Base-by-base conservation (phyloP, 2,797 vertebrate genomes). In the Takifugu rubripes region DNA sequence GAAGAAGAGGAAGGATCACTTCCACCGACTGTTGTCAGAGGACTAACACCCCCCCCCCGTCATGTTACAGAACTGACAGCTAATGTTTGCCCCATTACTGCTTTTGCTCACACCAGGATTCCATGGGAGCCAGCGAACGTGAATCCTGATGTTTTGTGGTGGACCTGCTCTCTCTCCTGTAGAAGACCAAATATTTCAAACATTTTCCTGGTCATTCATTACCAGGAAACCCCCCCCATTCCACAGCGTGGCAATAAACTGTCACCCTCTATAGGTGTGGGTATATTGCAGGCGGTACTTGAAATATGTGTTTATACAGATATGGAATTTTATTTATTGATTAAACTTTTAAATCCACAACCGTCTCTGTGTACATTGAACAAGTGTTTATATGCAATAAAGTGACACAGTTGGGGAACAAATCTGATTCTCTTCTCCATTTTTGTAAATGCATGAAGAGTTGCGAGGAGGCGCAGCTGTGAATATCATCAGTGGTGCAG, bases 1-100 rank as follows among this genome's bases (percentile, higher is more conserved):
- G 68, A 92, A 84, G 80, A 84, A 71, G 74, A 88, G 49, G 50
- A 90, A 89, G 51, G 89, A 93, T 75, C 90, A 86, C 42, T 83
- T 85, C 70, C 56, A 72, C 69, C 46, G 84, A 51, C 84, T 88
- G 64, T 88, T 91, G 11, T n/a, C 88, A 0, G 82, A 91, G 68
- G 90, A 85, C 72, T 92, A 75, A 90, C 52, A 47, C 54, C 16
- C 31, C n/a, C 12, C 5, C n/a, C 3, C 8, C 45, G n/a, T n/a
- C 12, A 6, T 2, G 64, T 56, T 40, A 24, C 25, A 46, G 72
- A 61, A 79, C 75, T 67, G 51, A 40, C 68, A 48, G 70, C 21
- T 60, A 16, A 0, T 46, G 40, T 64, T 67, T 61, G 50, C 59
- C 62, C 65, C 42, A 5, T 56, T 45, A 25, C 48, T 75, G 64